Evolutionary conservation across 2,888 invertebrate genomes (phyloP).

Genomic region (Nomada hirtipes): DNA sequence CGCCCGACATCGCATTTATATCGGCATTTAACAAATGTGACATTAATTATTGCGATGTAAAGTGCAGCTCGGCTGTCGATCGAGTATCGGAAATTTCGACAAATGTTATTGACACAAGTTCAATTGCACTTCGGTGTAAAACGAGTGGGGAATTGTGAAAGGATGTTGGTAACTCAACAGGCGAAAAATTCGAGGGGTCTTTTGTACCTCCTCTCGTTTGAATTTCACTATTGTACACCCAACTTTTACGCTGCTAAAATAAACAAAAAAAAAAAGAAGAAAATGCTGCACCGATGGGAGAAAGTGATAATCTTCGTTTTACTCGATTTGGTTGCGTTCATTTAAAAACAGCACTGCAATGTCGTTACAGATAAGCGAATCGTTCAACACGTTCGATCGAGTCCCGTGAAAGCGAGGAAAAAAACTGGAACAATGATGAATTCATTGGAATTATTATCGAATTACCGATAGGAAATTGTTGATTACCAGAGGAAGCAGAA

Average conservation of each 20-base stretch:
- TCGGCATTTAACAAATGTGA: conserved; percentile 54
- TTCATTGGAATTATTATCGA: conserved; percentile 5
- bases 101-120: conserved; percentile 46
- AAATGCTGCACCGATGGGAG: not conserved
- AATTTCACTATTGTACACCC: conserved; percentile 6
- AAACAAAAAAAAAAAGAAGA: not conserved
- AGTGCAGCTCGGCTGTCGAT: conserved; percentile 26
- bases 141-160: no score
- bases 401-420: not conserved
- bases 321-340: conserved; percentile 4
- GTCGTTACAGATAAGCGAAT: conserved; percentile 11
- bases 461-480: not conserved
- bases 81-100: conserved; percentile 40
- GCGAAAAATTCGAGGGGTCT: not conserved
- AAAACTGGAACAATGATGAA: not conserved
- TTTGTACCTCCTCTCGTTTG: conserved; percentile 16
- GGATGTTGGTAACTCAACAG: conserved; percentile 10
- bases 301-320: conserved; percentile 4
- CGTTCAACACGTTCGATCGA: not conserved
- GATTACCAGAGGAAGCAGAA: not conserved
- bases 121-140: not conserved
- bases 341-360: not conserved
- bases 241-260: conserved; percentile 6
- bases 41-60: conserved; percentile 59
- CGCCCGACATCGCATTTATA: conserved; percentile 29